A percentile compares a stretch with the other conserved stretches of the same genome.
Evolutionary conservation across 2,888 invertebrate genomes (phyloP).

Genomic region (Hyppa rectilinea): DNA sequence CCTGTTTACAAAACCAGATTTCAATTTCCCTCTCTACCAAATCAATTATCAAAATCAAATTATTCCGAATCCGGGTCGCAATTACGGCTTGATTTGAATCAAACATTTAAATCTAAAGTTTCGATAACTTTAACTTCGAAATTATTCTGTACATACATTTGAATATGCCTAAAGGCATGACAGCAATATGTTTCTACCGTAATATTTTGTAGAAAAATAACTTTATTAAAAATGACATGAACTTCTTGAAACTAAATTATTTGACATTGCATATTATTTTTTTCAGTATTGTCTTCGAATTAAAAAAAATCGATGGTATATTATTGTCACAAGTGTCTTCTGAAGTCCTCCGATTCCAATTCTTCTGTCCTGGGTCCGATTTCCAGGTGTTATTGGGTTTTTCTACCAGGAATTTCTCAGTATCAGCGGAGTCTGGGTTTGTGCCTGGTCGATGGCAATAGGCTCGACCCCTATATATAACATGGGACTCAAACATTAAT

Average conservation of each 20-base stretch:
- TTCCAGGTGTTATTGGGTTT: no score
- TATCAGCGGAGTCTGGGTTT: no score
- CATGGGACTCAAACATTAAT: no score
- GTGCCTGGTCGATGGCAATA: no score
- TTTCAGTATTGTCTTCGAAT: no score
- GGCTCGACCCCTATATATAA: no score
- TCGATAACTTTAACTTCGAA: slow-evolving; percentile 34
- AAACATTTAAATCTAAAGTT: slow-evolving; percentile 47
- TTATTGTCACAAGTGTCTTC: no score
- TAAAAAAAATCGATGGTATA: no score
- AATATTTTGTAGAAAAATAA: slow-evolving; percentile 4
- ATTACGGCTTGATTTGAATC: slow-evolving; percentile 42
- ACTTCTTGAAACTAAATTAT: neutral
- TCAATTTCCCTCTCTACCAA: slow-evolving; percentile 43
- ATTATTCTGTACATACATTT: slow-evolving; percentile 7
- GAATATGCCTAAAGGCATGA: neutral
- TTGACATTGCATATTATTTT: neutral
- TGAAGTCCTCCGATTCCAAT: no score
- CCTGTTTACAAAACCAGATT: slow-evolving; percentile 40
- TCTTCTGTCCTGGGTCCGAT: no score
- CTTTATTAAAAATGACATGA: neutral
- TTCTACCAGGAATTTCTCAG: no score
- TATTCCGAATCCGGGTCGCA: slow-evolving; percentile 52
- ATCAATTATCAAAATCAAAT: slow-evolving; percentile 58
- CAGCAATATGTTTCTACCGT: neutral